A percentile compares a stretch with the other conserved stretches of the same genome.
phyloP scores from a whole-genome alignment of 2,797 vertebrate genomes.

The Sebastes glaucus region DNA sequence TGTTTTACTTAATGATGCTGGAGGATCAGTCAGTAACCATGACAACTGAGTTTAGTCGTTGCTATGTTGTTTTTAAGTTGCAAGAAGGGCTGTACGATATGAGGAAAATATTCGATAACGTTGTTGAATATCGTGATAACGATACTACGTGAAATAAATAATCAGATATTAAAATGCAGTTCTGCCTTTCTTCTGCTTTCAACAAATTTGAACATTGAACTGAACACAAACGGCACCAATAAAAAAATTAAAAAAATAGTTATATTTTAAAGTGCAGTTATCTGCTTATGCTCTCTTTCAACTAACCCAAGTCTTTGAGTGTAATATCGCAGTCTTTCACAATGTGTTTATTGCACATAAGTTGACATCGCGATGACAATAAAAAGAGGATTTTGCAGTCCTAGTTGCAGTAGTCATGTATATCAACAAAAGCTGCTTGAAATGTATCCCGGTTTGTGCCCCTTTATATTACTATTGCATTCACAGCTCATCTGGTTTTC shows the following conservation, averaged over 20 bases:
- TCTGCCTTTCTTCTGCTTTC: not conserved
- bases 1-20: not conserved
- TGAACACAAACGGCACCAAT: not conserved
- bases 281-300: not conserved
- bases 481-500: not conserved
- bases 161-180: too few species aligned
- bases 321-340: not conserved
- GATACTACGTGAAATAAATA: too few species aligned
- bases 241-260: not conserved
- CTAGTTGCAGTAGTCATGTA: not conserved
- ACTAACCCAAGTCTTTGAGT: not conserved
- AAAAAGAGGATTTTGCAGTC: not conserved
- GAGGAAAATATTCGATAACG: too few species aligned
- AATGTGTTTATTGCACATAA: not conserved
- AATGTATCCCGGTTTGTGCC: not conserved
- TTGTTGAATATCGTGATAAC: too few species aligned
- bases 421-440: not conserved
- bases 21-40: not conserved
- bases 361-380: too few species aligned
- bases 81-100: not conserved
- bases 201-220: not conserved
- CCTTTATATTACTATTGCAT: not conserved
- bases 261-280: not conserved
- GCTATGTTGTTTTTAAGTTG: not conserved
- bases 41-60: not conserved